Base-by-base conservation (phyloP, 2,888 invertebrate species). In the Tetrapedia diversipes region DNA sequence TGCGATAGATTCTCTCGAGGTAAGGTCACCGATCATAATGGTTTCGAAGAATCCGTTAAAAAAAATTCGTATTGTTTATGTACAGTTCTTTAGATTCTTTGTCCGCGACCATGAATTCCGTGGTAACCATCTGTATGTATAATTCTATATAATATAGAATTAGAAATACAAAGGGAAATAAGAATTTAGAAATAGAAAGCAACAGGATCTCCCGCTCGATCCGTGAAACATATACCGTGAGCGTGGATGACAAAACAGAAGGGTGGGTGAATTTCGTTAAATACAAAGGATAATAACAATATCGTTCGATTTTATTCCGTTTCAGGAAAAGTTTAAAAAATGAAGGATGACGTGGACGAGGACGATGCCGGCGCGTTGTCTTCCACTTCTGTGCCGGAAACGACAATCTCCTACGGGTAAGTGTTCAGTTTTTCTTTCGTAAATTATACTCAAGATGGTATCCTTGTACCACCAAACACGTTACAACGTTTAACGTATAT, bases 311-410 rank as follows among this genome's bases (percentile, higher is more conserved):
- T 60, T 32, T 19, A 10, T 49, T 47, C 6, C 41, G 24, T 75
- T 80, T 34, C 78, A 86, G 86, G 74, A 79, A 84, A 64, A 56
- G 64, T 68, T 27, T 79, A 24, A 78, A 86, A 85, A 64, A 89
- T 89, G 89, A 89, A 87, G 86, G 88, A 89, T 85, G 89, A 89
- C 47, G 79, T 88, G 71, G 89, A 89, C 34, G 89, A 88, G 41
- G 88, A 89, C 51, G 89, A 89, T 43, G 80, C 80, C 49, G 71
- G 86, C 51, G 81, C 82, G 51, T 74, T 86, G 39, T 81, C 85
- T 70, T 82, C 88, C 51, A 74, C 79, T 32, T 79, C 84, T 51
- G 72, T 74, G 53, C 72, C 85, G 43, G 89, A 89, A 68, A 87
- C 79, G 51, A 79, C 77, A n/a, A 67, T 78, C 59, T 63, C 84